phyloP scores from a whole-genome alignment of 2,888 invertebrate species.

The Pegoplata infirma region DNA sequence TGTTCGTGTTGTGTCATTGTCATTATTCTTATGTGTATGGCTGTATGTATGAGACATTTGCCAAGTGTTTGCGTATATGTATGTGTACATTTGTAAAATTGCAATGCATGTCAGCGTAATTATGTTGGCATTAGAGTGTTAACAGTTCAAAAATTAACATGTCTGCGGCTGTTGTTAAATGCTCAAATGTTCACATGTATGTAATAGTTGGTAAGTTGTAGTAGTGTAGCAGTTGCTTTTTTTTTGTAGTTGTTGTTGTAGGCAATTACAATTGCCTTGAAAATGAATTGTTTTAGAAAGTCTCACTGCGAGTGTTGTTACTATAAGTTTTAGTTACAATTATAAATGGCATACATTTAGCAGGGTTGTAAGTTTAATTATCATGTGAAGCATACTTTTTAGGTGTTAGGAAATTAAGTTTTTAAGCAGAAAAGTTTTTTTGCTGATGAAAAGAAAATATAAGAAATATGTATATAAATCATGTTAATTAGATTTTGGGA shows the following conservation, averaged over 20 bases:
- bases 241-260: constrained; percentile 16
- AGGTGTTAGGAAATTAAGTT: constrained; percentile 43
- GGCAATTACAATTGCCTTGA: constrained; percentile 58
- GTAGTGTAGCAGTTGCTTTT: too few species aligned
- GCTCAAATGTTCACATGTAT: background rate
- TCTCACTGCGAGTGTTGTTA: constrained; percentile 41
- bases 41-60: background rate
- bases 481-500: background rate
- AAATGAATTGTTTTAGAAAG: constrained; percentile 60
- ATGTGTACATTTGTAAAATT: constrained; percentile 31
- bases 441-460: background rate
- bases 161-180: constrained; percentile 63
- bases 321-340: constrained; percentile 35
- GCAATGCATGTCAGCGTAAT: constrained; percentile 63
- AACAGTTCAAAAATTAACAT: constrained; percentile 67
- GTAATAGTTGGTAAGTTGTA: background rate
- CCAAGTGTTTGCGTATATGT: background rate
- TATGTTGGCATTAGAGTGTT: constrained; percentile 66
- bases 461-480: background rate
- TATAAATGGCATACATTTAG: constrained; percentile 55
- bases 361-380: constrained; percentile 31
- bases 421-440: too few species aligned
- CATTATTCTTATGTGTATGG: constrained; percentile 39
- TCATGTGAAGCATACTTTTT: constrained; percentile 47
- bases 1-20: constrained; percentile 53